phyloP scores from a whole-genome alignment of 2,888 invertebrate species.

The Slavum lentiscoides region DNA sequence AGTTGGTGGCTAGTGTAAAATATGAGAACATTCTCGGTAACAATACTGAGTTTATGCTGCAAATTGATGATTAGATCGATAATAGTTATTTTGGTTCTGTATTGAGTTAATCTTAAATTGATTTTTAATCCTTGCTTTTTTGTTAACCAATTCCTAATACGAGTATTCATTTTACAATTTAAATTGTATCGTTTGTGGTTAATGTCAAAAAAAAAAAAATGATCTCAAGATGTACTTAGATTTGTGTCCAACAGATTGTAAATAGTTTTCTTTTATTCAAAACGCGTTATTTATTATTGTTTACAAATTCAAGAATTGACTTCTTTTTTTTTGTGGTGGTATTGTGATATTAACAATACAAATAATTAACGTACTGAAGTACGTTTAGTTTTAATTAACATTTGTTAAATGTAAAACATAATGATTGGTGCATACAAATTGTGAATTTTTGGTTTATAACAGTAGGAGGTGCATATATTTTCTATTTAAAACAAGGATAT shows the following conservation, averaged over 20 bases:
- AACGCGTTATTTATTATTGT: background rate
- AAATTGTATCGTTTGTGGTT: slow-evolving; percentile 11
- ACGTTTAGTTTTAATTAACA: background rate
- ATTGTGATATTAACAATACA: background rate
- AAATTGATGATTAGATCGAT: too few relatives aligned
- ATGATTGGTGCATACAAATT: background rate
- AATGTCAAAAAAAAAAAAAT: background rate
- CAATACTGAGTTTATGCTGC: too few relatives aligned
- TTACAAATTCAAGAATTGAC: slow-evolving; percentile 11
- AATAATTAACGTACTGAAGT: background rate
- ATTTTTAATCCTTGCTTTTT: slow-evolving; percentile 20
- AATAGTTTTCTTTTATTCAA: background rate
- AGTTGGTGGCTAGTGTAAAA: too few relatives aligned
- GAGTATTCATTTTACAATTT: slow-evolving; percentile 32
- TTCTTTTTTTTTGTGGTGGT: background rate
- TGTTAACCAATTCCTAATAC: slow-evolving; percentile 29
- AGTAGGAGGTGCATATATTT: background rate
- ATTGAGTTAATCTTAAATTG: background rate
- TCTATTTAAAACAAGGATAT: background rate
- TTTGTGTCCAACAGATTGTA: slow-evolving; percentile 10
- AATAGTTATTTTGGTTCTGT: background rate
- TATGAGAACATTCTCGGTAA: too few relatives aligned
- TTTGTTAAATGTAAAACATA: background rate
- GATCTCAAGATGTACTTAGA: slow-evolving; percentile 42
- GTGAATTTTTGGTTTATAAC: background rate